Percentiles rank a stretch among this genome's conserved stretches.
Evolutionary conservation across 2,113 vertebrate species (phyloP).

Genomic region (Corydoras maculifer): DNA sequence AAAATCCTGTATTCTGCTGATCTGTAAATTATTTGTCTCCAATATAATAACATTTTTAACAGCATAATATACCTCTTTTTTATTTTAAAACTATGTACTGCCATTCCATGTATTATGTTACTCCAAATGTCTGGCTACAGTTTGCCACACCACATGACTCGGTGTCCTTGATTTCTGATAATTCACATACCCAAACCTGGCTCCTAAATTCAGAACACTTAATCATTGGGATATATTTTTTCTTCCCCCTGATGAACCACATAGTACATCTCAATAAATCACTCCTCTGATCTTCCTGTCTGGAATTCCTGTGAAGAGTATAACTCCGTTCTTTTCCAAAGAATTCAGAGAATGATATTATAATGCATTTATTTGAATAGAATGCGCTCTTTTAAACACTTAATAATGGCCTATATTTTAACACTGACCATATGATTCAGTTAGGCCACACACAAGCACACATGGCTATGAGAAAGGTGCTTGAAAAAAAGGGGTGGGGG

Average conservation of each 20-base stretch:
- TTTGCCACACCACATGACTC: slow-evolving; percentile 16
- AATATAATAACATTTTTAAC: background rate
- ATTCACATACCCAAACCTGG: slow-evolving; percentile 10
- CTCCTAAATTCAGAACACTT: slow-evolving; percentile 10
- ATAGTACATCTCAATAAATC: slow-evolving; percentile 63
- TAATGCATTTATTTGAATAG: slow-evolving; percentile 60
- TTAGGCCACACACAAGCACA: slow-evolving; percentile 72
- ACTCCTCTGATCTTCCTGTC: slow-evolving; percentile 60
- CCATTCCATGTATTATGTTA: too few relatives aligned
- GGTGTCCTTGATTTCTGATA: slow-evolving; percentile 3
- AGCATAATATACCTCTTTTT: background rate
- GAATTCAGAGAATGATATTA: slow-evolving; percentile 72
- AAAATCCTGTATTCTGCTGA: too few relatives aligned
- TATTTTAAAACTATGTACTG: too few relatives aligned
- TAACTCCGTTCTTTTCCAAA: slow-evolving; percentile 52
- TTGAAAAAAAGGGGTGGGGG: too few relatives aligned
- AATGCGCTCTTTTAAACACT: slow-evolving; percentile 59
- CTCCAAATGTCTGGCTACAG: too few relatives aligned
- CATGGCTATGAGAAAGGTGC: background rate
- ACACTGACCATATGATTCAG: slow-evolving; percentile 72
- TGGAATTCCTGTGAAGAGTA: slow-evolving; percentile 55
- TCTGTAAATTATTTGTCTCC: too few relatives aligned
- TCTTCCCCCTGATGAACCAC: slow-evolving; percentile 25
- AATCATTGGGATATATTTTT: slow-evolving; percentile 26
- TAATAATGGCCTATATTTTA: slow-evolving; percentile 67